Evolutionary conservation across 35 echinoderm and acorn worm genomes (phyloP).

Genomic region (Anneissia japonica): DNA sequence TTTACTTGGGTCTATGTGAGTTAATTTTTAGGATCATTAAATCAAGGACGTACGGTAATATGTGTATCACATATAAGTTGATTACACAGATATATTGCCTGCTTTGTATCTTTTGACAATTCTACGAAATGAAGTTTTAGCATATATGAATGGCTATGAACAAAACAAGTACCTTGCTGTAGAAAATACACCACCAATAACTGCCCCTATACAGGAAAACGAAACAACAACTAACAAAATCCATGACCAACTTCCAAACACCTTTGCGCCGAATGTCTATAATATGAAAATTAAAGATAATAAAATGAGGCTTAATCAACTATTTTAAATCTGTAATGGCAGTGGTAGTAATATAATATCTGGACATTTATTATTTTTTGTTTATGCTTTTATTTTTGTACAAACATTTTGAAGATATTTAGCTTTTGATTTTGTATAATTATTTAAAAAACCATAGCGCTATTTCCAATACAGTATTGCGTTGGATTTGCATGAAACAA

Average conservation of each 20-base stretch:
- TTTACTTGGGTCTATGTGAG: background rate
- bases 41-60: background rate
- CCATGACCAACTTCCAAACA: constrained; percentile 65
- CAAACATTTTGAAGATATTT: too few species aligned
- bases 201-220: constrained; percentile 76
- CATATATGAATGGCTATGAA: too few species aligned
- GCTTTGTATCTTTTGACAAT: background rate
- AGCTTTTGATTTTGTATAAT: too few species aligned
- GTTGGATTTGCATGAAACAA: too few species aligned
- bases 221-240: constrained; percentile 65
- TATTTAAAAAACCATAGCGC: too few species aligned
- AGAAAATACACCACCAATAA: constrained; percentile 61
- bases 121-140: too few species aligned
- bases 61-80: background rate
- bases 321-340: too few species aligned
- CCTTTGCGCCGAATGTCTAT: constrained; percentile 68
- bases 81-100: background rate
- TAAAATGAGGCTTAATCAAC: too few species aligned
- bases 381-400: too few species aligned
- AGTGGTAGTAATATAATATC: too few species aligned
- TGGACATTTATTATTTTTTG: too few species aligned
- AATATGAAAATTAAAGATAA: background rate
- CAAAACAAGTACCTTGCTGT: constrained; percentile 68
- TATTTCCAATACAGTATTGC: too few species aligned
- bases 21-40: background rate